Base-by-base conservation (phyloP, 1,140 invertebrate genomes). In the Forficula auricularia region DNA sequence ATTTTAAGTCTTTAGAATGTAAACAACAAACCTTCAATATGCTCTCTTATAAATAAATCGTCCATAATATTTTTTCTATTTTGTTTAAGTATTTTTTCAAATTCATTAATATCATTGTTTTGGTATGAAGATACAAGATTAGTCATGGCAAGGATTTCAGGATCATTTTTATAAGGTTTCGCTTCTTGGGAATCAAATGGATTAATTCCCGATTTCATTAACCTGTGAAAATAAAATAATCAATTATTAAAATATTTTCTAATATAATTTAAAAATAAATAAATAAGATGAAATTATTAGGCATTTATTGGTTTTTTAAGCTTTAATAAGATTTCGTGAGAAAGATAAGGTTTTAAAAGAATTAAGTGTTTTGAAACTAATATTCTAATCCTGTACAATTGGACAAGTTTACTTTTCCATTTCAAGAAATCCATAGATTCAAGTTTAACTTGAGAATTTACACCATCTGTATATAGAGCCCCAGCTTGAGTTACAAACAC, bases 111-210 rank as follows among this genome's bases (percentile, higher is more conserved):
- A 63, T 98, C 92, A 64, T 98, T 97, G 62, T 96, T 96, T 63
- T 99, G 94, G 64, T 98, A 98, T 14, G 94, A 89, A 59, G 85
- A 86, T 12, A 99, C 94, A 52, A 99, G 70, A 65, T 98, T 96
- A 6, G 95, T 99, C 92, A 99, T 98, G 1, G 95, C 95, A 43
- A 98, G 66, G 54, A 99, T 98, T 70, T 99, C 95, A 3, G 92
- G 89, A 67, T 99, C 94, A 63, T 98, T 98, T 66, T 97, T 97
- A 57, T 98, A 98, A 0, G 96, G 92, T 60, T 98, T 99, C 0
- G 95, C 95, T 72, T 99, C 96, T 73, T 99, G 95, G 1, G 91
- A 97, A 66, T 99, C 95, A 64, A 99, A 98, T 3, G 96, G 96
- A 70, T 99, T 99, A 43, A 99, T 99, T 15, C 89, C 92, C n/a